Base-by-base conservation (phyloP, 2,888 invertebrate species). In the Andrena minutula region DNA sequence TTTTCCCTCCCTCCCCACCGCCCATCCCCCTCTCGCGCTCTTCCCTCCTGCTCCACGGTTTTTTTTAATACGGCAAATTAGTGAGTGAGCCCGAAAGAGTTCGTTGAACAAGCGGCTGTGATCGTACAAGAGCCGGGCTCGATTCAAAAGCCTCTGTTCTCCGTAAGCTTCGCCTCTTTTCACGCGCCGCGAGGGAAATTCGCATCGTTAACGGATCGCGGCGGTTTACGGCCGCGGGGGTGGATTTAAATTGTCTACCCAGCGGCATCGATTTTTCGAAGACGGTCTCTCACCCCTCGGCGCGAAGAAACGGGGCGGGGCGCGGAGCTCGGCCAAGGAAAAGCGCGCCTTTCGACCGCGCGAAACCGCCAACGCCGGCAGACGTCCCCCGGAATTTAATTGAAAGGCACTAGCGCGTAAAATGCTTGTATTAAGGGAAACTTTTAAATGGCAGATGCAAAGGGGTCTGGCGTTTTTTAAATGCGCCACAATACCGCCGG, bases 21-120 rank as follows among this genome's bases (percentile, higher is more conserved):
- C 16, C 32, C 10, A n/a, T 26, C 35, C 35, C 6, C 53, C 58
- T 83, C 12, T 2, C 6, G 28, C 28, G 26, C 7, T n/a, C 41
- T 8, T 26, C 6, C 16, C 3, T 16, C n/a, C 10, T 32, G 30
- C 16, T 12, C 10, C 20, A 0, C 47, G 26, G 5, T 2, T 72
- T 75, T 82, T 85, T 80, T 73, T 80, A 80, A 86, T 88, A 82
- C 84, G 73, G 73, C 78, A 89, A 90, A 89, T 90, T 90, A 91
- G 87, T 84, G 85, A 86, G 63, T 58, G 71, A 79, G 72, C 72
- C 53, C 79, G 79, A 87, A 87, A 87, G 81, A 75, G 82, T 70
- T 61, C 83, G 84, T 64, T 70, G 84, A 87, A 84, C 86, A 77
- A 82, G 79, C 81, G 76, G 53, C 85, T 66, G 68, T 77, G 80